These are phyloP conservation scores for Drosophila varians DNA, from an alignment of 1,140 invertebrate species.

Conservation along the genomic window DNA sequence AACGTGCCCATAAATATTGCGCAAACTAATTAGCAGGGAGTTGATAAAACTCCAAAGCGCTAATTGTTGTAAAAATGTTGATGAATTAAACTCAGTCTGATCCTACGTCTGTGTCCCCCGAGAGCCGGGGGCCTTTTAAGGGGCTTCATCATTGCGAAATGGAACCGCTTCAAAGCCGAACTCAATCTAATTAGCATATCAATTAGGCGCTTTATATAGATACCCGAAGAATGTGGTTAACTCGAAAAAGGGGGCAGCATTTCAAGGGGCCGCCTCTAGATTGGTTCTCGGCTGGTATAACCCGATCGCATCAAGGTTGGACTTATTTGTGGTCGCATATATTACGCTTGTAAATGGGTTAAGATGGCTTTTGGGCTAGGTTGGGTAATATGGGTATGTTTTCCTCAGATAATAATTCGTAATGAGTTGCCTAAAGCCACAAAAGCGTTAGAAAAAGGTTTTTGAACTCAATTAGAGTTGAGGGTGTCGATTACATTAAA, in stretches of 20 bases:
- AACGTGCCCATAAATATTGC: constrained; percentile 57
- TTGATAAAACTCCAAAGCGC: constrained; percentile 22
- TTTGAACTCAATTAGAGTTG: constrained; percentile 11
- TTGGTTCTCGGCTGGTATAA: constrained; percentile 15
- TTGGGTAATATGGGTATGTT: constrained; percentile 32
- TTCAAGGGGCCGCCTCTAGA: constrained; percentile 23
- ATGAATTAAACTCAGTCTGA: constrained; percentile 22
- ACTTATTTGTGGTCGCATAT: constrained; percentile 16
- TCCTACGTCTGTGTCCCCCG: neutral
- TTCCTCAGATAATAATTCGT: constrained; percentile 26
- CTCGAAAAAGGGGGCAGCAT: constrained; percentile 28
- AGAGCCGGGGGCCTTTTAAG: too few species aligned
- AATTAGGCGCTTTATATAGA: constrained; percentile 29
- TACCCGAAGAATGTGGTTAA: constrained; percentile 33
- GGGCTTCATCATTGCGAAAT: constrained; percentile 22
- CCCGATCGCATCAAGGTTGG: constrained; percentile 24
- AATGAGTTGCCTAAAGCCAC: constrained; percentile 14
- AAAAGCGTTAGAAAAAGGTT: constrained; percentile 16
- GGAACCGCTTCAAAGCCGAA: constrained; percentile 4
- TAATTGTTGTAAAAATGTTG: constrained; percentile 59
- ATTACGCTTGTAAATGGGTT: constrained; percentile 45
- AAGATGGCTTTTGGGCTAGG: constrained; percentile 38
- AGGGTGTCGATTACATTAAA: neutral
- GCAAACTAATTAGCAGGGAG: constrained; percentile 23
- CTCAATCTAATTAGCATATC: constrained; percentile 56